phyloP scores from a whole-genome alignment of 2,113 vertebrate species.

The Phocoena sinus region DNA sequence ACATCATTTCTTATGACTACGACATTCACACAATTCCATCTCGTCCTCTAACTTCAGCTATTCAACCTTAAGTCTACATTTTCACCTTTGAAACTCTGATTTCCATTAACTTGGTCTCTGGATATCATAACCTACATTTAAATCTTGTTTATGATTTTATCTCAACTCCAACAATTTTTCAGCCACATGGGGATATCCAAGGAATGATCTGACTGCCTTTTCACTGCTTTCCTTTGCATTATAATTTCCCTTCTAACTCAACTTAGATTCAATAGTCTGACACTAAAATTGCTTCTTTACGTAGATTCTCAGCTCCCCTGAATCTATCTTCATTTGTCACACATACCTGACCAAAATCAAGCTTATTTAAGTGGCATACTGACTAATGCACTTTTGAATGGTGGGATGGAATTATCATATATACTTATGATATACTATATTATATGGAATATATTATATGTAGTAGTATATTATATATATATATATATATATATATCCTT shows the following conservation, averaged over 20 bases:
- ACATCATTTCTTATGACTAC: neutral
- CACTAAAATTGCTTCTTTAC: neutral
- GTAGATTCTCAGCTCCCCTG: neutral
- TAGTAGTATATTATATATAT: neutral
- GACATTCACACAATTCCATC: neutral
- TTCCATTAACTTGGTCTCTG: neutral
- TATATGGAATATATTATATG: neutral
- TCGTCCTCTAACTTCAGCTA: neutral
- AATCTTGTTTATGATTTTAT: neutral
- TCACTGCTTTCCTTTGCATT: neutral
- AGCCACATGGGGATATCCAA: fast-evolving
- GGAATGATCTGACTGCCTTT: neutral
- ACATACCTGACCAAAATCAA: neutral
- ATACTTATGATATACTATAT: neutral
- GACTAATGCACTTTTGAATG: neutral
- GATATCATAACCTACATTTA: neutral
- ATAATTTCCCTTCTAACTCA: neutral
- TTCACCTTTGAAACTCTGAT: neutral
- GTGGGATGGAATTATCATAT: neutral
- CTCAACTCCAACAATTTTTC: neutral
- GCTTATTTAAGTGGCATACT: neutral
- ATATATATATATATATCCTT: neutral
- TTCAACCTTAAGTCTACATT: neutral
- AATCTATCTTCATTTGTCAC: neutral
- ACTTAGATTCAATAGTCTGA: neutral